phyloP scores from a whole-genome alignment of 23 tunicate species.

The Corella eumyota region DNA sequence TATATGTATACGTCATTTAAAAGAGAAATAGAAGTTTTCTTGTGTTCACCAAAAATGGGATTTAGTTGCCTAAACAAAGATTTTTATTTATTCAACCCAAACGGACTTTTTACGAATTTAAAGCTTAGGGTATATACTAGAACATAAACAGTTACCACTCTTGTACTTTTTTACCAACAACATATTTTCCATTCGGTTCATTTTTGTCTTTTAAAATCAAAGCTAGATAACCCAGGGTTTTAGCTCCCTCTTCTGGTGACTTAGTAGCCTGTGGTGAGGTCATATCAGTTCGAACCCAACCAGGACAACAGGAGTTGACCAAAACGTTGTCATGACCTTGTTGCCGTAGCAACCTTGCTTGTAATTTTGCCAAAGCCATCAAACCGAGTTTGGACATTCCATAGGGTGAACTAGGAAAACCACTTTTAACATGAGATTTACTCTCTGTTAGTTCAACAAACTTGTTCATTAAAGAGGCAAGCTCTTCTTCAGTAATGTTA shows the following conservation, averaged over 20 bases:
- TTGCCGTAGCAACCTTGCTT: background rate
- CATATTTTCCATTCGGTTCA: slow-evolving; percentile 66
- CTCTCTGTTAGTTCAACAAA: too few species aligned
- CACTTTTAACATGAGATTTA: too few species aligned
- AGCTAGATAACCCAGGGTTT: slow-evolving; percentile 36
- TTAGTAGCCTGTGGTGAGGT: slow-evolving; percentile 38
- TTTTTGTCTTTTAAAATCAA: slow-evolving; percentile 16
- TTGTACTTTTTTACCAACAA: slow-evolving; percentile 18
- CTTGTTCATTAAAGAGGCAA: slow-evolving; percentile 36
- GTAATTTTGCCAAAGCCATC: slow-evolving; percentile 6
- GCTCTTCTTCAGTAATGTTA: slow-evolving; percentile 31
- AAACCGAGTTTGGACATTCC: slow-evolving; percentile 37
- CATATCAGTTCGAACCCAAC: slow-evolving; percentile 80
- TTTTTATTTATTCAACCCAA: too few species aligned
- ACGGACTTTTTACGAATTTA: too few species aligned
- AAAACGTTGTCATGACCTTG: slow-evolving; percentile 29
- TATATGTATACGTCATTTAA: too few species aligned
- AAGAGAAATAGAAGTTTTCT: too few species aligned
- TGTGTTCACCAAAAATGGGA: too few species aligned
- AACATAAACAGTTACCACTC: too few species aligned
- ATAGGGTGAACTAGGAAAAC: slow-evolving; percentile 15
- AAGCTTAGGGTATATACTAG: too few species aligned
- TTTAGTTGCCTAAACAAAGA: too few species aligned
- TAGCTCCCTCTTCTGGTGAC: slow-evolving; percentile 25
- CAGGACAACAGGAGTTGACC: slow-evolving; percentile 71